A percentile compares a stretch with the other conserved stretches of the same genome.
Evolutionary conservation across 2,113 vertebrate species (phyloP).

Genomic region (Pipa parva): DNA sequence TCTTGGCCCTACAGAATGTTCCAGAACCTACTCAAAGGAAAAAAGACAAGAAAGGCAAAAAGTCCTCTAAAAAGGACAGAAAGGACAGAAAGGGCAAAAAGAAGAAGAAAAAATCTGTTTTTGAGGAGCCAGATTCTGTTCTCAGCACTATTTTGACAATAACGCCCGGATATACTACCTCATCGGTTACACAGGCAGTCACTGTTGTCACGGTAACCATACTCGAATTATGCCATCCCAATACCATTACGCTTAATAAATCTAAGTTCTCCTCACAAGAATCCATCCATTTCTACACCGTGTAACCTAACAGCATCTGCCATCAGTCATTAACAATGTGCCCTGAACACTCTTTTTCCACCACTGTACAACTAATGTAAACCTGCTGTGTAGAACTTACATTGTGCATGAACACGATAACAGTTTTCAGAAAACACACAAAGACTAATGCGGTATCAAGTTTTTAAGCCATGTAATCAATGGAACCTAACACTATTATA

Average conservation of each 20-base stretch:
- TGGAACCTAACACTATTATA: too few relatives aligned
- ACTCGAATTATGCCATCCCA: not conserved
- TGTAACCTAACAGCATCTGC: not conserved
- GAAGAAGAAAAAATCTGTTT: constrained; percentile 70
- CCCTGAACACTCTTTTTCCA: not conserved
- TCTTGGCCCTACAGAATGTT: not conserved
- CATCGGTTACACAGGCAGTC: not conserved
- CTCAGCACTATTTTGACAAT: constrained; percentile 18
- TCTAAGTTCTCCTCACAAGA: not conserved
- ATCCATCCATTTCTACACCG: not conserved
- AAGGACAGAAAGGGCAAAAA: constrained; percentile 67
- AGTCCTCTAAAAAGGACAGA: constrained; percentile 56
- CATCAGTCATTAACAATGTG: constrained; percentile 10
- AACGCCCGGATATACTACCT: constrained; percentile 46
- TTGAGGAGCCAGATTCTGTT: constrained; percentile 12
- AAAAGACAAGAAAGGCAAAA: constrained; percentile 73
- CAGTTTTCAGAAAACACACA: too few relatives aligned
- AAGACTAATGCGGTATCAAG: too few relatives aligned
- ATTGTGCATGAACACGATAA: too few relatives aligned
- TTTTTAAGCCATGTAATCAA: too few relatives aligned
- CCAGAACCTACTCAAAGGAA: constrained; percentile 38
- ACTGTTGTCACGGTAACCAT: not conserved
- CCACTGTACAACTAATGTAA: constrained; percentile 10
- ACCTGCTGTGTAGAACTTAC: not conserved
- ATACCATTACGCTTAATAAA: constrained; percentile 4